phyloP scores from a whole-genome alignment of 2,888 invertebrate genomes.

The Desoria tigrina region DNA sequence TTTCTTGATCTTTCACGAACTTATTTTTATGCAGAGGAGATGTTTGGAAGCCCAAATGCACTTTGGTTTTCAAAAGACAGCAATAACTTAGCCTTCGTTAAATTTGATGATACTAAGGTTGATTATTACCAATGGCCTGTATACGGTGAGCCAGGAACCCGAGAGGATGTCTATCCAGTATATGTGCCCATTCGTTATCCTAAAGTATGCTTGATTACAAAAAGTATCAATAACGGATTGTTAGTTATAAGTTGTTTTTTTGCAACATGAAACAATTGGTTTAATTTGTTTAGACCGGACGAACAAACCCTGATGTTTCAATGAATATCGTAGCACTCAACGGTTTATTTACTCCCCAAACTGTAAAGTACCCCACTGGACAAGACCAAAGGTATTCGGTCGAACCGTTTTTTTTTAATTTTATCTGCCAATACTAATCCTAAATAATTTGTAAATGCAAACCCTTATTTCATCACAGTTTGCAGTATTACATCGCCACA shows the following conservation, averaged over 20 bases:
- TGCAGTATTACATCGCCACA: conserved; percentile 55
- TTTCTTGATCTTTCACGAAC: neutral
- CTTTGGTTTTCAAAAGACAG: conserved; percentile 88
- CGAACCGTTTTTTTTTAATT: too few relatives aligned
- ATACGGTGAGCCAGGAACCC: conserved; percentile 74
- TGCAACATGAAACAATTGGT: too few relatives aligned
- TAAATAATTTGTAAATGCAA: neutral
- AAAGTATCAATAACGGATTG: neutral
- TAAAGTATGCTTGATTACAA: conserved; percentile 66
- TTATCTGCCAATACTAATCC: too few relatives aligned
- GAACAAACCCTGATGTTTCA: conserved; percentile 24
- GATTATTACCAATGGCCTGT: conserved; percentile 75
- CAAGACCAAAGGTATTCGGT: conserved; percentile 6
- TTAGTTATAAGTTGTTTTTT: neutral
- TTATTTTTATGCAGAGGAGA: conserved; percentile 91
- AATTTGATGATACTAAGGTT: conserved; percentile 75
- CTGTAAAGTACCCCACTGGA: conserved; percentile 9
- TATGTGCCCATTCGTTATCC: conserved; percentile 77
- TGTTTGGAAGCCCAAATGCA: conserved; percentile 79
- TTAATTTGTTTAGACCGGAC: conserved; percentile 32
- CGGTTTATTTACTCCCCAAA: neutral
- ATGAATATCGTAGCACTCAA: conserved; percentile 28
- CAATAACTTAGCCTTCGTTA: conserved; percentile 73
- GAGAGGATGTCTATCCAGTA: conserved; percentile 73
- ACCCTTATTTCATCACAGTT: too few relatives aligned